Conservation (phyloP, 2,113 vertebrate genomes). For the Sturnira hondurensis region DNA sequence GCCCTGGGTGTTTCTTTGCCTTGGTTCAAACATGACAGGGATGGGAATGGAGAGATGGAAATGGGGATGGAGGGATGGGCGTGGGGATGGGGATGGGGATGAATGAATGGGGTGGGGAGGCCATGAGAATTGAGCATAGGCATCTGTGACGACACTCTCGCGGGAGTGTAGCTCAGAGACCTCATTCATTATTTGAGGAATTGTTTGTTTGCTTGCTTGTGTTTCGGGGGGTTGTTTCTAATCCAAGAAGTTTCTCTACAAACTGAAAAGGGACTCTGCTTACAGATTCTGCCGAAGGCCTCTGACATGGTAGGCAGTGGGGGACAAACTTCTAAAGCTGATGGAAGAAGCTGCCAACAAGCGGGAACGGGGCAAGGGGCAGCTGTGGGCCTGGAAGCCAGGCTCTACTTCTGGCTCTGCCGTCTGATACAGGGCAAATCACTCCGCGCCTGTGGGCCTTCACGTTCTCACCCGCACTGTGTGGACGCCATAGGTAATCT, state of each 20-base stretch:
- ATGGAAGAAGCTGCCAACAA: background rate
- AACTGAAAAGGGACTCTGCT: background rate
- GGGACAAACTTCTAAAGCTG: background rate
- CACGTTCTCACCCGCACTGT: background rate
- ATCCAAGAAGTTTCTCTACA: background rate
- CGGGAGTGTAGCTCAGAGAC: background rate
- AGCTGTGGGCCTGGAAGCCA: background rate
- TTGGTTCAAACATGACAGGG: background rate
- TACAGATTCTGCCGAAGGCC: background rate
- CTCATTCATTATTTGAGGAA: background rate
- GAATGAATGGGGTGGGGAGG: background rate
- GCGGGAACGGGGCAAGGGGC: background rate
- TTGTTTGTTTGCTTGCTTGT: background rate
- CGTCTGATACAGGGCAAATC: background rate
- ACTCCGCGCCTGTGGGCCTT: background rate
- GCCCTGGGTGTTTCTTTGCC: background rate
- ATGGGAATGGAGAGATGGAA: background rate
- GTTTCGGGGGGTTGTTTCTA: background rate
- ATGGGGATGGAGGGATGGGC: background rate
- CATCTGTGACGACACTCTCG: background rate
- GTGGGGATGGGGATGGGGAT: background rate
- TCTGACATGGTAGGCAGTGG: background rate
- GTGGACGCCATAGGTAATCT: background rate
- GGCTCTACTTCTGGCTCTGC: background rate
- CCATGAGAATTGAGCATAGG: background rate